Evolutionary conservation across 2,797 vertebrate genomes (phyloP).

Genomic region (Gadopsis bispinosus): DNA sequence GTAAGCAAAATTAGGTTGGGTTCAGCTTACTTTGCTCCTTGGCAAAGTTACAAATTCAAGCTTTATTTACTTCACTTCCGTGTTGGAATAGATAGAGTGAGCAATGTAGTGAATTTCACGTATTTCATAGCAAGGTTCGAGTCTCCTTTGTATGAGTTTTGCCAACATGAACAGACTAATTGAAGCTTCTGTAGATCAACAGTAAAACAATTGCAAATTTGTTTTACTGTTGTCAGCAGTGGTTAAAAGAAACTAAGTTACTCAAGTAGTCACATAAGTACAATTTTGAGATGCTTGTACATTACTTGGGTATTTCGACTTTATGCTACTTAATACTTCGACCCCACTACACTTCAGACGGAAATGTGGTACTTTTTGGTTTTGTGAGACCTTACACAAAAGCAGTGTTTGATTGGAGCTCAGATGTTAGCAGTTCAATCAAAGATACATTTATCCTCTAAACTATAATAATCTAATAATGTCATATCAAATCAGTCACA

Average conservation of each 20-base stretch:
- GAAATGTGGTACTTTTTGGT: background rate
- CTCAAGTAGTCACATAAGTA: background rate
- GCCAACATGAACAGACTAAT: background rate
- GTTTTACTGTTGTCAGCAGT: background rate
- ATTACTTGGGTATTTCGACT: background rate
- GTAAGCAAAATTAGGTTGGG: background rate
- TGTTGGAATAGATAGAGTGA: background rate
- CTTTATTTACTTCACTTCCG: background rate
- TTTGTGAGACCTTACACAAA: background rate
- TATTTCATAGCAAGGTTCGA: background rate
- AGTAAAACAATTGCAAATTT: background rate
- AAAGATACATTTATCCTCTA: background rate
- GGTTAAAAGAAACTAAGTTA: background rate
- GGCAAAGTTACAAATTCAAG: background rate
- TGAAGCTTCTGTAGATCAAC: conserved; percentile 2
- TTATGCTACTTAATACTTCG: background rate
- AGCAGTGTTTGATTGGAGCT: background rate
- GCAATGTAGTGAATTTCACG: background rate
- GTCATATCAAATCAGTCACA: background rate
- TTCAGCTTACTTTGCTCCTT: background rate
- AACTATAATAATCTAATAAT: background rate
- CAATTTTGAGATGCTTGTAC: background rate
- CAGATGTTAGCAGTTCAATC: background rate
- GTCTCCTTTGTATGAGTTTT: background rate
- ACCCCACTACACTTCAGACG: background rate